Evolutionary conservation across 2,113 vertebrate genomes (phyloP), one percentile per base, ranked within the genome.

Genomic region (Neofelis nebulosa): DNA sequence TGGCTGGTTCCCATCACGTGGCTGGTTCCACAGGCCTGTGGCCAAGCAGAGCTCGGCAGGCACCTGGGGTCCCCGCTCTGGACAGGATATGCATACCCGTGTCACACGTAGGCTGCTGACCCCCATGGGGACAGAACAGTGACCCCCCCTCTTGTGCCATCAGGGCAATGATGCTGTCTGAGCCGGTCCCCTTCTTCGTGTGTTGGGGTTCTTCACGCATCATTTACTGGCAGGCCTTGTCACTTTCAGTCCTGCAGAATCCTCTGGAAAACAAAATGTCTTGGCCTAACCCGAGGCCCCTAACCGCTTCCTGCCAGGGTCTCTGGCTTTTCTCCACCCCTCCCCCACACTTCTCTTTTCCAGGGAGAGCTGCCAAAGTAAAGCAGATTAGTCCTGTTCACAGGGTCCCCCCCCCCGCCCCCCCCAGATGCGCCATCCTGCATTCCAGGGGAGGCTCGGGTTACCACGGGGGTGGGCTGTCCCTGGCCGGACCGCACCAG

Each of bases 301-400:
- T 11, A 57, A 31, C 79, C 63, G 6, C 31, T 65, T 85, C 81
- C 33, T 68, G 31, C 41, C 45, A 13, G 12, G 68, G 27, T 33
- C 91, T 69, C 82, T 29, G 9, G 69, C 48, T 66, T 69, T 61
- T 38, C 73, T 92, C 21, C 38, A 69, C 18, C 3, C 38, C 19
- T 6, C 7, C 83, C 48, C 69, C 31, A 55, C 7, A 16, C 31
- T 65, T 85, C 50, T 14, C 68, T 61, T 91, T 94, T 91, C 89
- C 80, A 76, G 13, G 38, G 45, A 21, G 36, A 68, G 73, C 13
- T 95, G 91, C 65, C 73, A 94, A 86, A 94, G 68, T 78, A 90
- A 95, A 85, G 5, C 3, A 83, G 84, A 92, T 91, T 91, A 79
- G 63, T 27, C 96, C 82, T 69, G 57, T 13, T 86, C 61, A 6